Evolutionary conservation across 2,888 invertebrate genomes (phyloP), one percentile per base, ranked within the genome.

Genomic region (Rhabditoides inermis): DNA sequence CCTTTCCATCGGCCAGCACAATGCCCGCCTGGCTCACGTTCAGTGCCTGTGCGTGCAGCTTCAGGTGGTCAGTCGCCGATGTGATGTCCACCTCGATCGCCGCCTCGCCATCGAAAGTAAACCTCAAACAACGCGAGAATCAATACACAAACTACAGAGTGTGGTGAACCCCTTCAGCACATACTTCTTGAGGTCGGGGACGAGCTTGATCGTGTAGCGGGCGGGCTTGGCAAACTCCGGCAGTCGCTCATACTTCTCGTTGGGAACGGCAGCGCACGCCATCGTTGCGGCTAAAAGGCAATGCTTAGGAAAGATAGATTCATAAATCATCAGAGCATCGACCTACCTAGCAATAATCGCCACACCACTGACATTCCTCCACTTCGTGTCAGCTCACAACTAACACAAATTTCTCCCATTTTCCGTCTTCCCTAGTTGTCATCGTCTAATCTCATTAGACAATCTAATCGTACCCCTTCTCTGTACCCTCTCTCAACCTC

Each of bases 21-120:
- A 67, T 22, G 23, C 42, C 39, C 2, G 63, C 61, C 18, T 50
- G 42, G 4, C 20, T 49, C 44, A 52, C 42, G 2, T 50, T 46
- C 48, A 73, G 51, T n/a, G 58, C 56, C 37, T 61, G 56, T 1
- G 68, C 59, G 44, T 74, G 72, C 2, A 75, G 55, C 48, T 69
- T 68, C 49, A 74, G 51, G 26, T 51, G 51, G 37, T 68, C 53
- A 18, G 72, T 70, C 10, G 63, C 50, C 45, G 69, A 52, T 26
- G 56, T 47, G 46, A 68, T 56, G 83, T 86, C 84, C 78, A 94
- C 82, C 80, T 86, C 82, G 74, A 92, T 85, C 73, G 84, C 83
- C 70, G 87, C 87, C 74, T 83, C 84, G 67, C 92, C 94, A 70
- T 85, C 84, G 81, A 91, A 94, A 63, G 84, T 84, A 77, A 91